Conservation (phyloP, 1,140 invertebrate genomes). For the Drosophila kohkoa region DNA sequence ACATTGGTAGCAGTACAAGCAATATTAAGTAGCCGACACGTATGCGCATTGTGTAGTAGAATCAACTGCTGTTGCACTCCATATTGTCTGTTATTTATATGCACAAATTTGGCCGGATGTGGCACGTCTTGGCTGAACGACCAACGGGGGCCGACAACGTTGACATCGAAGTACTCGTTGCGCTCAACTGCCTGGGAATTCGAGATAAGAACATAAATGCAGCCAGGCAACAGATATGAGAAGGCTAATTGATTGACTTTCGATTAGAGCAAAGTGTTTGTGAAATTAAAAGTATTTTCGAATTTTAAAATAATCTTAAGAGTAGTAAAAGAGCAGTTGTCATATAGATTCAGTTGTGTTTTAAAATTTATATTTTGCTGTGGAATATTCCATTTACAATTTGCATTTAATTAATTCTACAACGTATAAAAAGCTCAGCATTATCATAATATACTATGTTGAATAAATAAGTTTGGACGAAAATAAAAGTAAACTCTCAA, state of each 20-base stretch:
- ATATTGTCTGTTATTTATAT: conserved; percentile 45
- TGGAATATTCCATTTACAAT: too few species aligned
- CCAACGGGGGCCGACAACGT: conserved; percentile 40
- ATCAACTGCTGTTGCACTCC: neutral
- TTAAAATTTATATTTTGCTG: too few species aligned
- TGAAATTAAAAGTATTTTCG: too few species aligned
- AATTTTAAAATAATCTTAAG: neutral
- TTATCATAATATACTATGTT: too few species aligned
- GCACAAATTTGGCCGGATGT: conserved; percentile 34
- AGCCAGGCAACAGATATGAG: neutral
- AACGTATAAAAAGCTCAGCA: too few species aligned
- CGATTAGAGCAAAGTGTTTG: too few species aligned
- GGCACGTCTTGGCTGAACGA: conserved; percentile 59
- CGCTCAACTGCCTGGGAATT: conserved; percentile 18
- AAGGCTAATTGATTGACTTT: neutral
- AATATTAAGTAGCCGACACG: conserved; percentile 25
- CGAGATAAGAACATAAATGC: neutral
- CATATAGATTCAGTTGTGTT: too few species aligned
- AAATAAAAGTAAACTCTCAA: too few species aligned
- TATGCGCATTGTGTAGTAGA: conserved; percentile 35
- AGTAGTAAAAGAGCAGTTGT: too few species aligned
- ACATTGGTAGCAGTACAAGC: conserved; percentile 1
- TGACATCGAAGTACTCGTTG: conserved; percentile 37
- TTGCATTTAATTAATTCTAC: too few species aligned
- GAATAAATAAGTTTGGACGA: too few species aligned